phyloP scores from a whole-genome alignment of 1,140 invertebrate species.

The Parapsyche elsis region DNA sequence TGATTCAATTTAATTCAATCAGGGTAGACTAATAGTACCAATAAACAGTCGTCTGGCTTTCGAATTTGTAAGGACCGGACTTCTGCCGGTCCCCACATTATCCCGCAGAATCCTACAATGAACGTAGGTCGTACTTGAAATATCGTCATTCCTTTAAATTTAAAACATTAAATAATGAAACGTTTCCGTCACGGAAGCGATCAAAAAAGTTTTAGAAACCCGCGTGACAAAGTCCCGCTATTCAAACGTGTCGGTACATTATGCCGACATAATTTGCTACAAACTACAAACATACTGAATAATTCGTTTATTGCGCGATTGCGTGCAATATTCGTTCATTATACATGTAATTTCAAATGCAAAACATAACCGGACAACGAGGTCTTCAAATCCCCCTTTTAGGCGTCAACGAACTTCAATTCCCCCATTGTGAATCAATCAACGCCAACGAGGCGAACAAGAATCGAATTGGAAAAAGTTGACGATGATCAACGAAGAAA shows the following conservation, averaged over 20 bases:
- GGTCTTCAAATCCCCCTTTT: not conserved
- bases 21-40: conserved; percentile 19
- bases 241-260: too few relatives aligned
- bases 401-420: conserved; percentile 22
- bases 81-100: not conserved
- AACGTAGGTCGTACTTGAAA: not conserved
- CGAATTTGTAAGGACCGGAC: not conserved
- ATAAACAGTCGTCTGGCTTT: conserved; percentile 6
- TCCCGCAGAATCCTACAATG: not conserved
- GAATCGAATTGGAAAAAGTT: not conserved
- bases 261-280: too few relatives aligned
- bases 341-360: not conserved
- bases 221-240: not conserved
- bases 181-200: not conserved
- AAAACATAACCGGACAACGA: not conserved
- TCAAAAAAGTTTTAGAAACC: not conserved
- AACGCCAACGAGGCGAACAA: not conserved
- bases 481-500: not conserved
- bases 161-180: not conserved
- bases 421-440: conserved; percentile 14
- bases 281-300: too few relatives aligned
- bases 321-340: too few relatives aligned
- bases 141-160: not conserved
- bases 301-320: too few relatives aligned
- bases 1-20: conserved; percentile 46